Evolutionary conservation across 2,113 vertebrate species (phyloP).

Genomic region (Perognathus longimembris): DNA sequence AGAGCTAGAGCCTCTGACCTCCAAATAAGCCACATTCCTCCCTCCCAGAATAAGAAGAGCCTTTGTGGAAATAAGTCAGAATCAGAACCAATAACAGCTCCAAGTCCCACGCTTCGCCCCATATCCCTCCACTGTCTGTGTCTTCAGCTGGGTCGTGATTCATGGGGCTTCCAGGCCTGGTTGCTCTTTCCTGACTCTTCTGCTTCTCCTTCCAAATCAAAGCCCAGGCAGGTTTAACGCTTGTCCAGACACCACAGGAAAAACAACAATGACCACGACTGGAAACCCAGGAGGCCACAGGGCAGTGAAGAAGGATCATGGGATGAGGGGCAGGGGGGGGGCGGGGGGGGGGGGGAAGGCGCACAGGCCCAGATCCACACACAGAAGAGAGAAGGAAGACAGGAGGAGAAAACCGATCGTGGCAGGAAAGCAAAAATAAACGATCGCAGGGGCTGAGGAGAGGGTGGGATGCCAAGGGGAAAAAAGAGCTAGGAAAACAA

Average conservation of each 20-base stretch:
- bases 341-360: too few species aligned
- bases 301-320: neutral
- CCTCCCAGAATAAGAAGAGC: neutral
- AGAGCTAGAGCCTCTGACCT: neutral
- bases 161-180: neutral
- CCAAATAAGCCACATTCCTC: neutral
- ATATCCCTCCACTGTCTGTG: neutral
- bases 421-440: neutral
- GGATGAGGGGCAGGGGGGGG: fast-evolving
- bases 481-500: neutral
- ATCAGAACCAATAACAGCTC: neutral
- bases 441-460: neutral
- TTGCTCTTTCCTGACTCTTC: neutral
- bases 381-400: neutral
- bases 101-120: fast-evolving
- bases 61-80: neutral
- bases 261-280: neutral
- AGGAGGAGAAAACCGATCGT: neutral
- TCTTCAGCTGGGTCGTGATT: neutral
- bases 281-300: neutral
- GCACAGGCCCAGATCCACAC: too few species aligned
- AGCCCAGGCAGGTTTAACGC: neutral
- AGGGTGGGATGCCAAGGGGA: neutral
- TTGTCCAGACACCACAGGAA: neutral
- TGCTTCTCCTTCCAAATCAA: neutral